These are phyloP conservation scores for Dicranocentrus wangi DNA, from an alignment of 2,888 invertebrate species.

Conservation along the genomic window DNA sequence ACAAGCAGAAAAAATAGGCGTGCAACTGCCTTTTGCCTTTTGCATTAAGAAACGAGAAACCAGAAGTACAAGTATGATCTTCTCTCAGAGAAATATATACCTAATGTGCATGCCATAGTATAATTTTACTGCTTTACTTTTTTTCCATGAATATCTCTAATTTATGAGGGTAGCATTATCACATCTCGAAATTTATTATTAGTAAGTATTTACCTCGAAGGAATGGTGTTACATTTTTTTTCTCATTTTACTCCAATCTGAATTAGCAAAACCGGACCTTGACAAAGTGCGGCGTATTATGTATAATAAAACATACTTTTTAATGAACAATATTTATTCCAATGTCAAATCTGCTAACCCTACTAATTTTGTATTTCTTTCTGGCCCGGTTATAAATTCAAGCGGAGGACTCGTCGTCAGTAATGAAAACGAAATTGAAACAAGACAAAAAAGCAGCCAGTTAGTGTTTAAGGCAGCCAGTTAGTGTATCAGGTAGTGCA, in stretches of 20 bases:
- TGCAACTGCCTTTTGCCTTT: background rate
- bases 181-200: constrained; percentile 29
- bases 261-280: constrained; percentile 23
- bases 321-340: too few species aligned
- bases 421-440: too few species aligned
- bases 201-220: constrained; percentile 25
- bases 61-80: background rate
- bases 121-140: constrained; percentile 11
- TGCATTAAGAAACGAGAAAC: constrained; percentile 25
- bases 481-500: too few species aligned
- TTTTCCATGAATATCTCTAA: constrained; percentile 37
- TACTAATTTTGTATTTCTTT: too few species aligned
- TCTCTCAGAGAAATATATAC: background rate
- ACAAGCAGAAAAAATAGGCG: constrained; percentile 15
- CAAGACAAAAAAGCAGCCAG: too few species aligned
- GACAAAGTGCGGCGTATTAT: constrained; percentile 14
- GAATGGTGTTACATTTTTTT: background rate
- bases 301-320: too few species aligned
- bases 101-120: background rate
- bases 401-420: too few species aligned
- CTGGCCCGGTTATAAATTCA: too few species aligned
- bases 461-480: too few species aligned
- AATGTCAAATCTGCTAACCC: too few species aligned
- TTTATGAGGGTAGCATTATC: constrained; percentile 18
- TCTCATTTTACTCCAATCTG: background rate